Base-by-base conservation (phyloP, 1,140 invertebrate species). In the Nilaparvata lugens region DNA sequence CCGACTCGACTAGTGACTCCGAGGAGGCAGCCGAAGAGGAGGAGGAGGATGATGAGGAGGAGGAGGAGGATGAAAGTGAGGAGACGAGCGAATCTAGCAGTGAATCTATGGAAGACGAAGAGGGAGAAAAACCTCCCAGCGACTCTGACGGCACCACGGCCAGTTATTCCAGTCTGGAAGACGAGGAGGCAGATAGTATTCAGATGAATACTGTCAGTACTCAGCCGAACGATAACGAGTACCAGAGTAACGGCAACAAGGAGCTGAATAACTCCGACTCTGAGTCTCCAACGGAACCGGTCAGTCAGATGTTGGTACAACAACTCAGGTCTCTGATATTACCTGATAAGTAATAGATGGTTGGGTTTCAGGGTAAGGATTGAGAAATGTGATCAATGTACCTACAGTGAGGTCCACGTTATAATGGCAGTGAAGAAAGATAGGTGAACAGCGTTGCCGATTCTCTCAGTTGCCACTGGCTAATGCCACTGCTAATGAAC, bases 201-300 rank as follows among this genome's bases (percentile, higher is more conserved):
- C 21, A 56, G 18, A 54, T 54, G 5, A 61, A 60, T 43, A 60
- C 40, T 18, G 52, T 52, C 40, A 61, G 58, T 21, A 60, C 60
- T 18, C 64, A 5, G 11, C 45, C 16, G 1, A 48, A 48, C 18
- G 45, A 48, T 48, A 48, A 48, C 21, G 45, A 48, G 3, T 48
- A 48, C 18, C 16, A 48, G 2, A 35, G 31, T 35, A 72, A 70
- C 66, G 68, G 62, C 60, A 54, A 59, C 11, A 42, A 56, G 52
- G 18, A 55, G 28, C 9, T 55, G 66, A 80, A 79, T n/a, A n/a
- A n/a, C 67, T 81, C 79, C 35, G 80, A 82, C 57, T 82, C 80
- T 14, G 80, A 82, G 62, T 81, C 79, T 0, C 80, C 80, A 14
- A 82, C 80, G 45, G 80, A 82, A 66, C 80, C 80, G 11, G 71